Conservation (phyloP, 2,113 vertebrate genomes). For the Engraulis encrasicolus region DNA sequence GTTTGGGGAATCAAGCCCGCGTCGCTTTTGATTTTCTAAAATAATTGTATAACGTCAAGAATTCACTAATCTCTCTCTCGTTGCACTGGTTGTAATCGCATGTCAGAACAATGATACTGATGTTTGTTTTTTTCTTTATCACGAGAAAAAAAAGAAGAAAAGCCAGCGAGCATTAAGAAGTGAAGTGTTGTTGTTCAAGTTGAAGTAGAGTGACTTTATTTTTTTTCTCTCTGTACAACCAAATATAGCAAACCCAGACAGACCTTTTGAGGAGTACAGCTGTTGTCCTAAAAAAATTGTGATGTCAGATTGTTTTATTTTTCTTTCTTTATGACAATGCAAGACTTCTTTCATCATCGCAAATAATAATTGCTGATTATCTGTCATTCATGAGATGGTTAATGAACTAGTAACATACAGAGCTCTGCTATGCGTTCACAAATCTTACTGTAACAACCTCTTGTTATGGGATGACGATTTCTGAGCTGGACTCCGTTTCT, state of each 20-base stretch:
- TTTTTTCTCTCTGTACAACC: background rate
- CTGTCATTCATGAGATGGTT: background rate
- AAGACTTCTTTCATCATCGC: constrained; percentile 3
- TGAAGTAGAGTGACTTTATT: background rate
- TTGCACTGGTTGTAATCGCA: constrained; percentile 50
- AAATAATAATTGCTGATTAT: background rate
- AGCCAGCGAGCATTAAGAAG: background rate
- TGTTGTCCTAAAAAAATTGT: background rate
- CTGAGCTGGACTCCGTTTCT: no score
- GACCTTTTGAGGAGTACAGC: constrained; percentile 2
- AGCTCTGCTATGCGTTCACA: background rate
- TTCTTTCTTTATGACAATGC: background rate
- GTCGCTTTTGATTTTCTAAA: constrained; percentile 16
- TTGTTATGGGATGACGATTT: background rate
- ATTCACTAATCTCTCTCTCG: constrained; percentile 35
- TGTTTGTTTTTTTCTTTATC: background rate
- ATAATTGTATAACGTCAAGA: constrained; percentile 42
- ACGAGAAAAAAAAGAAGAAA: constrained; percentile 1
- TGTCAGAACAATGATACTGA: constrained; percentile 37
- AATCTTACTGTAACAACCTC: background rate
- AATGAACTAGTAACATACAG: background rate
- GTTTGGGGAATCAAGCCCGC: background rate
- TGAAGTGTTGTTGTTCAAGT: constrained; percentile 6
- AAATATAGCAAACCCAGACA: constrained; percentile 14
- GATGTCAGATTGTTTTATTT: constrained; percentile 6